phyloP scores from a whole-genome alignment of 2,113 vertebrate genomes.

The Ahaetulla prasina region DNA sequence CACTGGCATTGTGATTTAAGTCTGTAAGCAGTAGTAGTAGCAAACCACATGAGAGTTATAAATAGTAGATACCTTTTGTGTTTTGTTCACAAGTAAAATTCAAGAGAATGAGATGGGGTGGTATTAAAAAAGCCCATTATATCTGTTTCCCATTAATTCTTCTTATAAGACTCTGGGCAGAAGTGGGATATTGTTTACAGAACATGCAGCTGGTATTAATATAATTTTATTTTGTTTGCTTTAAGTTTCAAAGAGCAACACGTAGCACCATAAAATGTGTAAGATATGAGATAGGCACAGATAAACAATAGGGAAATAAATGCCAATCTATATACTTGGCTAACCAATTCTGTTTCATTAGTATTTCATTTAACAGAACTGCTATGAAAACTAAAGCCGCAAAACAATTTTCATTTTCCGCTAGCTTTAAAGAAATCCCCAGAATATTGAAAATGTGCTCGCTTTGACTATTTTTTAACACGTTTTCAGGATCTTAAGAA shows the following conservation, averaged over 20 bases:
- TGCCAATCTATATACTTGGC: not conserved
- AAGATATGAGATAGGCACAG: accelerated
- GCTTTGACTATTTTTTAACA: not conserved
- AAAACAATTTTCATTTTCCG: not conserved
- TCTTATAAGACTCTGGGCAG: not conserved
- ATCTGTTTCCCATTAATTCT: not conserved
- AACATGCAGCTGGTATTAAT: not conserved
- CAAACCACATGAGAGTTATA: not conserved
- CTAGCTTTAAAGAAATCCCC: not conserved
- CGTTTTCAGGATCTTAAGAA: not conserved
- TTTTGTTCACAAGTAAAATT: not conserved
- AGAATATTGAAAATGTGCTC: not conserved
- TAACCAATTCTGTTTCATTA: not conserved
- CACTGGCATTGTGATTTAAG: not conserved
- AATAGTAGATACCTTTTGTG: not conserved
- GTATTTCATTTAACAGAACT: not conserved
- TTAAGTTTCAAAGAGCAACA: not conserved
- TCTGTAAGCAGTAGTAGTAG: not conserved
- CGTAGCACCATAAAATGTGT: not conserved
- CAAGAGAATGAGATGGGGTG: not conserved
- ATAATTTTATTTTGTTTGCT: not conserved
- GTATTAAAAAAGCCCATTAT: not conserved
- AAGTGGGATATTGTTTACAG: not conserved
- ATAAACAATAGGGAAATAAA: not conserved
- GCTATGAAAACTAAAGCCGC: not conserved